phyloP scores from a whole-genome alignment of 1,140 invertebrate species.

The Leucophenga varia region DNA sequence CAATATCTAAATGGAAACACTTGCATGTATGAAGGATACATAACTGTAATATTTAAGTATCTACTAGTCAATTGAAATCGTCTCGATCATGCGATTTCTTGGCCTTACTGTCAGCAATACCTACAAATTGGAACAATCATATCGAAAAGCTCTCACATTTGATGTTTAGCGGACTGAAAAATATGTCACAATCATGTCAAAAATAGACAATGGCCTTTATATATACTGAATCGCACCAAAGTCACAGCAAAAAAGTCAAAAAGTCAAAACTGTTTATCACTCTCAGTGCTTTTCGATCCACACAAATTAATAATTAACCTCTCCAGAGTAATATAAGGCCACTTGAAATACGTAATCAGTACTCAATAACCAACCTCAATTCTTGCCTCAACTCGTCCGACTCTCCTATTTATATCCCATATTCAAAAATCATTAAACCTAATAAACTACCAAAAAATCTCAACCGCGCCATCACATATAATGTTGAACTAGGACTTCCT shows the following conservation, averaged over 20 bases:
- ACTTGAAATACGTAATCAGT: not conserved
- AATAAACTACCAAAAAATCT: not conserved
- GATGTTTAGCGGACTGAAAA: not conserved
- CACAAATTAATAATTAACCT: constrained; percentile 6
- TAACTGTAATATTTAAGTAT: not conserved
- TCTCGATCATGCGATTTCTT: not conserved
- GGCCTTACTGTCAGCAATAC: not conserved
- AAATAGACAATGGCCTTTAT: constrained; percentile 2
- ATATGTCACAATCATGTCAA: not conserved
- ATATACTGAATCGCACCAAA: not conserved
- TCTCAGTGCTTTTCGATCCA: constrained; percentile 2
- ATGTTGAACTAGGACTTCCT: not conserved
- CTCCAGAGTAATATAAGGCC: not conserved
- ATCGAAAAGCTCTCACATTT: not conserved
- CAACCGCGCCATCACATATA: not conserved
- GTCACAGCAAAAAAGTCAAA: too few relatives aligned
- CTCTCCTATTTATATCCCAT: not conserved
- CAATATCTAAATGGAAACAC: not conserved
- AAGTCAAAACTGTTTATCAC: not conserved
- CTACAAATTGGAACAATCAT: not conserved
- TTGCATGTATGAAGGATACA: not conserved
- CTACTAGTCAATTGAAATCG: not conserved
- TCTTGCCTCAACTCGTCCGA: not conserved
- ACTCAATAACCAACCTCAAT: not conserved
- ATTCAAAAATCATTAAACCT: not conserved